Evolutionary conservation across 2,888 invertebrate species (phyloP).

Genomic region (Frankliniella intonsa): DNA sequence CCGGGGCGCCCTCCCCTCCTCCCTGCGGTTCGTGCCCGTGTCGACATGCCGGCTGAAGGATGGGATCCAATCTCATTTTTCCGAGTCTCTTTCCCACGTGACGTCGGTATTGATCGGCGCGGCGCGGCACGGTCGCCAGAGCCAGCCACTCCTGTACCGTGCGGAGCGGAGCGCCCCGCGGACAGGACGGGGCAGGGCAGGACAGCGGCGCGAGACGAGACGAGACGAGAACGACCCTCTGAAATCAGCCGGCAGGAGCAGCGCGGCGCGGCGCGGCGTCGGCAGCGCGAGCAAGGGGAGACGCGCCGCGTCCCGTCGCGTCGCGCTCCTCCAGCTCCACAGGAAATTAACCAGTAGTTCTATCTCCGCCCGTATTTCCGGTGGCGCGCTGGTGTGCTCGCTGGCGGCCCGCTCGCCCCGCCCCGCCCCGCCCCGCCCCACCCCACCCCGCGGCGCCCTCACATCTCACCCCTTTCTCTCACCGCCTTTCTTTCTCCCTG

Average conservation of each 20-base stretch:
- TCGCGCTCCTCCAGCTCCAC: background rate
- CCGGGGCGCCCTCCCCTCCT: too few relatives aligned
- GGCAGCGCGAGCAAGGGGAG: too few relatives aligned
- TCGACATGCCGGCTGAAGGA: too few relatives aligned
- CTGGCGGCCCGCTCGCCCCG: background rate
- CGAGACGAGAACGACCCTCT: background rate
- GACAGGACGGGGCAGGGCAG: background rate
- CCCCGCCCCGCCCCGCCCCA: background rate
- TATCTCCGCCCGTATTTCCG: conserved; percentile 24
- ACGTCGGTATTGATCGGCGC: too few relatives aligned
- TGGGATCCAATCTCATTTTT: too few relatives aligned
- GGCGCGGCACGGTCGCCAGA: too few relatives aligned
- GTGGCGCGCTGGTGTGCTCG: conserved; percentile 17
- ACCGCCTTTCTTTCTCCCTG: background rate
- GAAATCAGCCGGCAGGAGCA: too few relatives aligned
- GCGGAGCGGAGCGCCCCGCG: background rate
- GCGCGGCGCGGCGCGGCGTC: background rate
- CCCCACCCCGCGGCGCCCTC: background rate
- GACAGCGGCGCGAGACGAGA: background rate
- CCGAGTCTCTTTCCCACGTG: too few relatives aligned
- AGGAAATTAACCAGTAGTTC: conserved; percentile 26
- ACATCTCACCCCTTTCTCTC: background rate
- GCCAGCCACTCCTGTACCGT: too few relatives aligned
- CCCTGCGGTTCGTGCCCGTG: too few relatives aligned
- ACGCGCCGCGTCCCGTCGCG: too few relatives aligned